Conservation (phyloP, 2,888 invertebrate species). For the Leptinotarsa peninsularis region DNA sequence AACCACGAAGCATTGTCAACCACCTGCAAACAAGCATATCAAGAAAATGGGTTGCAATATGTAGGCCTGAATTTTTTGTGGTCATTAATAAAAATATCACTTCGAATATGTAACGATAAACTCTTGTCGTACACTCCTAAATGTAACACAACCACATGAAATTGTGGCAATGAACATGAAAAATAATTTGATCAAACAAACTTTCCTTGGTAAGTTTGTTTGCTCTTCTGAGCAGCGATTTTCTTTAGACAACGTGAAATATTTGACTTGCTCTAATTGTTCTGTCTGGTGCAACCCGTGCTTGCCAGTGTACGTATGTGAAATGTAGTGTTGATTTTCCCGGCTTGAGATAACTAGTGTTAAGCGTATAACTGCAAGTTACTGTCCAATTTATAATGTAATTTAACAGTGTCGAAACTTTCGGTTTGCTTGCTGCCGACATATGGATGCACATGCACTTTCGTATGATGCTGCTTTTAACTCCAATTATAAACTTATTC, state of each 20-base stretch:
- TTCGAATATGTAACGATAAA: no score
- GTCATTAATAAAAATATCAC: no score
- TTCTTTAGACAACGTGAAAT: slow-evolving; percentile 36
- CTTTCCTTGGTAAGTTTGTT: slow-evolving; percentile 4
- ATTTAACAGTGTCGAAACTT: slow-evolving; percentile 42
- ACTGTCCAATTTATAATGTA: slow-evolving; percentile 45
- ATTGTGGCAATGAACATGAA: no score
- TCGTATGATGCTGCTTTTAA: slow-evolving; percentile 18
- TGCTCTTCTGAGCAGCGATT: slow-evolving; percentile 33
- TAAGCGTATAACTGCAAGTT: slow-evolving; percentile 40
- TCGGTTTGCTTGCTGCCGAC: slow-evolving; percentile 32
- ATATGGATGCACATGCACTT: slow-evolving; percentile 31
- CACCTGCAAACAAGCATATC: no score
- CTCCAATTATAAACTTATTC: background rate
- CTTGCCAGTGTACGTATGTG: slow-evolving; percentile 37
- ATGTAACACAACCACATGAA: no score
- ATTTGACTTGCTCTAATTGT: slow-evolving; percentile 42
- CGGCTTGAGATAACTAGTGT: slow-evolving; percentile 39
- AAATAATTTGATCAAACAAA: background rate
- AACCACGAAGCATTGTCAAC: no score
- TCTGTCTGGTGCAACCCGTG: slow-evolving; percentile 38
- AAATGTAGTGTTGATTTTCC: slow-evolving; percentile 44
- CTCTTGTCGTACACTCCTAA: no score
- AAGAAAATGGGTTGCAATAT: no score
- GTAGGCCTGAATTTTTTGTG: no score